Conservation (phyloP, 2,888 invertebrate genomes). For the Glyphotaelius pellucidus region DNA sequence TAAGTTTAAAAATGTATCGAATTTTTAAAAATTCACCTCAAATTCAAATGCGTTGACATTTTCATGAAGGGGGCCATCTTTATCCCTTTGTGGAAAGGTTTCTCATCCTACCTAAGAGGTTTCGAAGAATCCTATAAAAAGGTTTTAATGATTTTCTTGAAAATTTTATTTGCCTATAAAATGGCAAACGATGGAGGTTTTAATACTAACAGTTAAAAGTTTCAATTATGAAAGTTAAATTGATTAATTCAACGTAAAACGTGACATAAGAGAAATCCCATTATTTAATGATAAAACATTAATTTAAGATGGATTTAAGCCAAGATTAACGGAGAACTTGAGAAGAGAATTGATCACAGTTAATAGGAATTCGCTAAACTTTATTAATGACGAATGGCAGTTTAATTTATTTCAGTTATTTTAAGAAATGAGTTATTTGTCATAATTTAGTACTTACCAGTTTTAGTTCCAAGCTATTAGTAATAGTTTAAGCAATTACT, state of each 20-base stretch:
- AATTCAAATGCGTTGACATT: background rate
- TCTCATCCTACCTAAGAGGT: background rate
- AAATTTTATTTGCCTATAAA: conserved; percentile 38
- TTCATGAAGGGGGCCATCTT: background rate
- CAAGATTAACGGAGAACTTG: conserved; percentile 17
- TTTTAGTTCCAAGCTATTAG: background rate
- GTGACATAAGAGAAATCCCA: conserved; percentile 28
- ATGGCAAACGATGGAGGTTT: background rate
- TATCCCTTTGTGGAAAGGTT: background rate
- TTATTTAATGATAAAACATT: conserved; percentile 7
- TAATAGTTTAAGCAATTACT: background rate
- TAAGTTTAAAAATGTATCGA: background rate
- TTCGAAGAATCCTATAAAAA: conserved; percentile 19
- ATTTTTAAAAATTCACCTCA: background rate
- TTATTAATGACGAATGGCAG: background rate
- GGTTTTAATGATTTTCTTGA: conserved; percentile 33
- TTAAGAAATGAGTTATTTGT: background rate
- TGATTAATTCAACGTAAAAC: conserved; percentile 36
- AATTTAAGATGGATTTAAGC: conserved; percentile 19
- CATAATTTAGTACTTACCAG: background rate
- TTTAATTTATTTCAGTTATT: background rate
- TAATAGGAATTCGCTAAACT: background rate
- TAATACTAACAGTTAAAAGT: background rate
- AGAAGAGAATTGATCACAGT: background rate
- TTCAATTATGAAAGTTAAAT: conserved; percentile 40